A percentile compares a stretch with the other conserved stretches of the same genome.
phyloP scores from a whole-genome alignment of 2,888 invertebrate species.

The Blastobasis lacticolella region DNA sequence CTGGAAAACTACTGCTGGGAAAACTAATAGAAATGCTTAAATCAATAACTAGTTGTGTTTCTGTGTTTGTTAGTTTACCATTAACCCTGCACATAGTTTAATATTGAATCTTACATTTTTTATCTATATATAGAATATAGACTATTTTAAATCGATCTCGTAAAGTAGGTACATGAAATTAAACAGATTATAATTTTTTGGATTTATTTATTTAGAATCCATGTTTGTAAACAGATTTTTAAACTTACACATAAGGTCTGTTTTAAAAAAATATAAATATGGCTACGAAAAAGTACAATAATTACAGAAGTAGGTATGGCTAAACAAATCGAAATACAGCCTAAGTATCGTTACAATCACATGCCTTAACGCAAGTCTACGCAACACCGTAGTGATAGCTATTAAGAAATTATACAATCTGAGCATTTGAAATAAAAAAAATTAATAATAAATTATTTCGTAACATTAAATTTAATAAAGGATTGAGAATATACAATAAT shows the following conservation, averaged over 20 bases:
- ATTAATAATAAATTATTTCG: conserved; percentile 58
- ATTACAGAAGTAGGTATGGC: conserved; percentile 44
- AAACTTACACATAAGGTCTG: conserved; percentile 64
- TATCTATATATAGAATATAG: too few species aligned
- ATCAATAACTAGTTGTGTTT: too few species aligned
- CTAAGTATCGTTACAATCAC: conserved; percentile 16
- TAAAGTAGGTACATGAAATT: too few species aligned
- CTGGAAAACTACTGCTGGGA: too few species aligned
- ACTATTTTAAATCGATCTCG: too few species aligned
- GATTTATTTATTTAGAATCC: conserved; percentile 72
- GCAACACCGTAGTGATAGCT: conserved; percentile 24
- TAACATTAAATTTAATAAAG: conserved; percentile 57
- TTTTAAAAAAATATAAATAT: conserved; percentile 70
- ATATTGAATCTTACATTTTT: too few species aligned
- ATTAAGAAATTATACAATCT: conserved; percentile 44
- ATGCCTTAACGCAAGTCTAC: conserved; percentile 8
- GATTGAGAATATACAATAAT: conserved; percentile 20
- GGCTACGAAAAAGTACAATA: conserved; percentile 58
- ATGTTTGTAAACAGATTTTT: conserved; percentile 66
- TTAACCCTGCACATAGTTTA: too few species aligned
- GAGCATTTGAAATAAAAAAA: conserved; percentile 53
- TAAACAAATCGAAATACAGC: conserved; percentile 46
- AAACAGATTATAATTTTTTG: conserved; percentile 28
- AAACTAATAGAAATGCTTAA: too few species aligned
- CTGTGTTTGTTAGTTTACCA: too few species aligned